Conservation (phyloP, 2,113 vertebrate genomes). For the Scartelaos histophorus region DNA sequence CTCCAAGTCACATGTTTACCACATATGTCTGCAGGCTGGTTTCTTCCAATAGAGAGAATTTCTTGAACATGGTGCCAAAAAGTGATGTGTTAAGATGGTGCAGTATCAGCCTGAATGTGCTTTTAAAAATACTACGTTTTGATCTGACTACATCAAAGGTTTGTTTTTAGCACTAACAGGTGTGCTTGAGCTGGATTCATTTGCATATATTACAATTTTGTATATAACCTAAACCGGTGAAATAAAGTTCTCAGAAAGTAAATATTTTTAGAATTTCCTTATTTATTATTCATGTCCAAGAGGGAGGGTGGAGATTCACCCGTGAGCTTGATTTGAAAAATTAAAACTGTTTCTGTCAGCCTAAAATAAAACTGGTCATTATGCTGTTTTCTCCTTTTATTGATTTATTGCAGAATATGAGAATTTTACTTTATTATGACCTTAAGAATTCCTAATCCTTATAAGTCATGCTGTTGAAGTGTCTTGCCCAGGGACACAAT, state of each 20-base stretch:
- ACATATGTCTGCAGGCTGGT: not conserved
- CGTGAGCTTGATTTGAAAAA: not conserved
- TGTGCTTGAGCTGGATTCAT: not conserved
- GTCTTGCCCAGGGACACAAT: too few relatives aligned
- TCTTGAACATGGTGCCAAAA: not conserved
- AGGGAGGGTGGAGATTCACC: not conserved
- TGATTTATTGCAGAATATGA: too few relatives aligned
- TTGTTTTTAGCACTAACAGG: not conserved
- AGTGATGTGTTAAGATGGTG: not conserved
- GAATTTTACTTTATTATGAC: too few relatives aligned
- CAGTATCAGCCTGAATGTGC: not conserved
- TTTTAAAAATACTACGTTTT: not conserved
- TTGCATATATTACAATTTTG: not conserved
- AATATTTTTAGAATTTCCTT: not conserved
- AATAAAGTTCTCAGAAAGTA: not conserved
- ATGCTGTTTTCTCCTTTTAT: too few relatives aligned
- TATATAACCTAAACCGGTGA: not conserved
- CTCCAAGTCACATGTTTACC: slow-evolving; percentile 7
- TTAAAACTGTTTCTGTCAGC: not conserved
- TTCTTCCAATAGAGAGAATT: slow-evolving; percentile 6
- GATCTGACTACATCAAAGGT: not conserved
- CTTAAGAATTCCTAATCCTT: too few relatives aligned
- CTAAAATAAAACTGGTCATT: not conserved
- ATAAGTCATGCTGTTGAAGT: too few relatives aligned
- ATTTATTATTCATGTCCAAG: not conserved